Evolutionary conservation across 1,140 invertebrate genomes (phyloP).

Genomic region (Scaptomyza graminum): DNA sequence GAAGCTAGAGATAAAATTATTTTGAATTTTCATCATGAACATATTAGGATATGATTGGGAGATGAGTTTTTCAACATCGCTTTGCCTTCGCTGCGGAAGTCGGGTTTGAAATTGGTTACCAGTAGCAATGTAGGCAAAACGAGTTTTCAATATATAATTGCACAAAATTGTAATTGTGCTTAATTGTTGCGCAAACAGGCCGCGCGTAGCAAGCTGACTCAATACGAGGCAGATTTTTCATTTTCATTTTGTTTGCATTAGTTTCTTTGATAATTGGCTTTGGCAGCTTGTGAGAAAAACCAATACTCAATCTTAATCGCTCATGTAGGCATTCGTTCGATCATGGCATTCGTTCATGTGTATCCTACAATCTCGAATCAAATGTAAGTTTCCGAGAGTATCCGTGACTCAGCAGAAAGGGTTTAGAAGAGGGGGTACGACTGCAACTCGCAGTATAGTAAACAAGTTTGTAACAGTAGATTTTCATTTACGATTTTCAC

Average conservation of each 20-base stretch:
- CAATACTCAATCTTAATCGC: conserved; percentile 28
- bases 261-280: conserved; percentile 33
- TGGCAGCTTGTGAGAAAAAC: conserved; percentile 40
- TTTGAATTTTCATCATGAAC: conserved; percentile 36
- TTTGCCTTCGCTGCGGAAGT: conserved; percentile 49
- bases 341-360: background rate
- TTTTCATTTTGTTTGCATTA: conserved; percentile 5
- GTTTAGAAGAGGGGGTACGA: background rate
- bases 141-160: conserved; percentile 75
- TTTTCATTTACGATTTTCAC: conserved; percentile 14
- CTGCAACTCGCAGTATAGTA: background rate
- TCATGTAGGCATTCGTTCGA: conserved; percentile 28
- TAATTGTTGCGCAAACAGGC: conserved; percentile 73
- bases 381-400: background rate
- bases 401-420: conserved; percentile 38
- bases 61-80: conserved; percentile 10
- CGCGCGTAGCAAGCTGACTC: conserved; percentile 36
- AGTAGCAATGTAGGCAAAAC: conserved; percentile 36
- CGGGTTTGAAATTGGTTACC: conserved; percentile 31
- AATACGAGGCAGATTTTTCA: conserved; percentile 36
- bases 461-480: conserved; percentile 16
- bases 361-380: conserved; percentile 24
- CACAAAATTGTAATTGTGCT: conserved; percentile 67
- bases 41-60: conserved; percentile 10
- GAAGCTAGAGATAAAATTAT: conserved; percentile 38